Percentiles rank a stretch among this genome's conserved stretches.
Evolutionary conservation across 2,797 vertebrate genomes (phyloP).

Genomic region (Sebastes wilsoni): DNA sequence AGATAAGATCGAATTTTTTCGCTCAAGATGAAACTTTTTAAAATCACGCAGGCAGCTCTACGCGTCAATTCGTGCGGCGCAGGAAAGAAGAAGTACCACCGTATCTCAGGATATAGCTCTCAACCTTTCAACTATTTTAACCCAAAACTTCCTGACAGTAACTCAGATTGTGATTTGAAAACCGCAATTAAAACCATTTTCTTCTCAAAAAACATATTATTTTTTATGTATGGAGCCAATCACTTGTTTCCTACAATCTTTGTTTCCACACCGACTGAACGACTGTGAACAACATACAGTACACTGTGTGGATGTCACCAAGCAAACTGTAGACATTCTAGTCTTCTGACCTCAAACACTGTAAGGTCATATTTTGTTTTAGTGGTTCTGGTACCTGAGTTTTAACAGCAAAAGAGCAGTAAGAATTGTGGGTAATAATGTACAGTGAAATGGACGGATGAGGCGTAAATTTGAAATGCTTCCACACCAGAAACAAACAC

Average conservation of each 20-base stretch:
- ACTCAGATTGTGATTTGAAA: conserved; percentile 1
- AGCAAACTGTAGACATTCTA: conserved; percentile 32
- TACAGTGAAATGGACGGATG: conserved; percentile 52
- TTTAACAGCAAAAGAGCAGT: conserved; percentile 66
- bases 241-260: conserved; percentile 6
- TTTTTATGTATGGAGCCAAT: not conserved
- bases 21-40: not conserved
- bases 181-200: not conserved
- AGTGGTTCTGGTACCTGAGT: conserved; percentile 78
- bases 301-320: conserved; percentile 19
- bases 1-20: not conserved
- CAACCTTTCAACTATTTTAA: not conserved
- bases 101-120: not conserved
- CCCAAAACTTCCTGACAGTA: not conserved
- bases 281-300: conserved; percentile 5
- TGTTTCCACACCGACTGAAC: conserved; percentile 9
- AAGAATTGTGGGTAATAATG: conserved; percentile 56
- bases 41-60: not conserved
- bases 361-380: conserved; percentile 34
- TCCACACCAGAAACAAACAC: conserved; percentile 41
- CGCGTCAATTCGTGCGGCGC: too few species aligned
- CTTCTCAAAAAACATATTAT: not conserved
- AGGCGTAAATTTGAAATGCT: conserved; percentile 10
- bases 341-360: conserved; percentile 16
- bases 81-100: not conserved